Base-by-base conservation (phyloP, 2,797 vertebrate genomes). In the Gephyroberyx darwinii region DNA sequence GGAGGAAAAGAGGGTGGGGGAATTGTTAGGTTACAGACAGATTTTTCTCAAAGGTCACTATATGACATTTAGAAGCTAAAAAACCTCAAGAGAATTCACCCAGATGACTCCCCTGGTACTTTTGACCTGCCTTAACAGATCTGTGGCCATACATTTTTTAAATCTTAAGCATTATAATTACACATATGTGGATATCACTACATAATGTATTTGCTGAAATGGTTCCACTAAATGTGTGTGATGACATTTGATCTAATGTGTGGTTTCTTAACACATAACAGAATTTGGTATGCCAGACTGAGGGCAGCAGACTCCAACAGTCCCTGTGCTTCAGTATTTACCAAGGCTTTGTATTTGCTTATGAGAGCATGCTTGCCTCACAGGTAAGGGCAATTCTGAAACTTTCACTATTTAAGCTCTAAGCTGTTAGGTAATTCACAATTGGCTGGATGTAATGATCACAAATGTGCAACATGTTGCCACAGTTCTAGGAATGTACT, bases 241-340 rank as follows among this genome's bases (percentile, higher is more conserved):
- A 22, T 7, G 16, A 17, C 17, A n/a, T 31, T 5, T 41, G 45
- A 2, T 16, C 6, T 33, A 33, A 37, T 8, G 1, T 58, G 5
- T 52, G 10, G 0, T 56, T 72, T 47, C 10, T 69, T 30, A 39
- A 53, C 13, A 5, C 60, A 81, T 76, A 69, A 62, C 66, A 66
- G 65, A 17, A 68, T 17, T 26, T 59, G 59, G 30, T 74, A 80
- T 62, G 26, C 8, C 52, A 58, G 64, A 58, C 68, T 20, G 81
- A 90, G 53, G 5, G 33, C 55, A 70, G 31, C 67, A 84, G 73
- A 75, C 85, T 97, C 59, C 94, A 94, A 71, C 94, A 95, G 77
- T 69, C 89, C 1, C 81, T 95, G 17, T 96, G 94, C 86, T 87
- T 90, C 75, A 94, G 85, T 78, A 84, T 96, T 76, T 95, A 95